Conservation (phyloP, 1,140 invertebrate species). For the Fopius arisanus region DNA sequence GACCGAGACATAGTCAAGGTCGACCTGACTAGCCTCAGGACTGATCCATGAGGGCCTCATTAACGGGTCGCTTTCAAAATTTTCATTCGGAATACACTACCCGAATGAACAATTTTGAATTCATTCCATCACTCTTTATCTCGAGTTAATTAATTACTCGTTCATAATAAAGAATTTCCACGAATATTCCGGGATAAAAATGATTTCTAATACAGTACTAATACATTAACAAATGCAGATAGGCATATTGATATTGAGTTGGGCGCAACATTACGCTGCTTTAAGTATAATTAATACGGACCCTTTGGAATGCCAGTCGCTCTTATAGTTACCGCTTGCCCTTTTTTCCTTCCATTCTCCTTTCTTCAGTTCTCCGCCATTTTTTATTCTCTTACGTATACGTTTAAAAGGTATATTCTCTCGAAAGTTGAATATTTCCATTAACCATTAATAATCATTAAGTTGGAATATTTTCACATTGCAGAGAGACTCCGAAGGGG, state of each 20-base stretch:
- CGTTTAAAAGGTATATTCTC: background rate
- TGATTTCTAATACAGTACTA: background rate
- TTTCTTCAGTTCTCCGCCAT: background rate
- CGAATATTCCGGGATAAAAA: background rate
- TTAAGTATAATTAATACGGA: slow-evolving; percentile 63
- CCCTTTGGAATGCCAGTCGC: slow-evolving; percentile 62
- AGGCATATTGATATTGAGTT: background rate
- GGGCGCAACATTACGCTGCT: slow-evolving; percentile 5
- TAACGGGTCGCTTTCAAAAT: background rate
- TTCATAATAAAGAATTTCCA: background rate
- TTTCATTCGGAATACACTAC: background rate
- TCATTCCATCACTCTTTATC: background rate
- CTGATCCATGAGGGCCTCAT: background rate
- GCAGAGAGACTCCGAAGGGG: no score
- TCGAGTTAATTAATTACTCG: background rate
- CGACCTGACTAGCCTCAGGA: background rate
- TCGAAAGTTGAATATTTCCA: no score
- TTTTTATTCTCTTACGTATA: background rate
- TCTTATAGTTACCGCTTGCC: slow-evolving; percentile 48
- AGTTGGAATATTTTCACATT: no score
- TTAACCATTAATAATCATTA: no score
- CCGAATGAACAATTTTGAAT: background rate
- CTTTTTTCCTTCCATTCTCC: background rate
- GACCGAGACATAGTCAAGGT: background rate
- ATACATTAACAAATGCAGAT: background rate